These are phyloP conservation scores for Melipona bicolor DNA, from an alignment of 2,888 invertebrate species.

Conservation along the genomic window DNA sequence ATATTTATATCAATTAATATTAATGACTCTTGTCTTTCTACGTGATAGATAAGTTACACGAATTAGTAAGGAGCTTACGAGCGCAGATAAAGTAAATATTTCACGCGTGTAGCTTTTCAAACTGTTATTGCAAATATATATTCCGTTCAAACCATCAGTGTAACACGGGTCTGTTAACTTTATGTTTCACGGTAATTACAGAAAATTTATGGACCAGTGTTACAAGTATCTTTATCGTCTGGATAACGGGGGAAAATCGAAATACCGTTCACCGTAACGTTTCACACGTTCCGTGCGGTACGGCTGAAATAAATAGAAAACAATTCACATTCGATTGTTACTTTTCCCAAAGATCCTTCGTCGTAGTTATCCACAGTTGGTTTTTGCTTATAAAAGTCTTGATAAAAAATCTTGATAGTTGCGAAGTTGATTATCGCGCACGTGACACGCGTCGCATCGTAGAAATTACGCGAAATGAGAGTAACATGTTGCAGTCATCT, in stretches of 20 bases:
- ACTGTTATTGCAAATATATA: neutral
- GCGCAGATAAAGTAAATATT: neutral
- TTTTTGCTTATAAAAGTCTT: neutral
- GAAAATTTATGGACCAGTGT: too few relatives aligned
- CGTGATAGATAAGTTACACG: neutral
- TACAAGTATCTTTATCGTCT: neutral
- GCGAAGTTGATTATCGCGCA: neutral
- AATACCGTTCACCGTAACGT: neutral
- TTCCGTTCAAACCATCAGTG: neutral
- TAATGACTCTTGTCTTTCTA: neutral
- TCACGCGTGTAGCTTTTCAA: neutral
- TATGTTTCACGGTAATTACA: too few relatives aligned
- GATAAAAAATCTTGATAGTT: neutral
- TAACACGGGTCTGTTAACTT: neutral
- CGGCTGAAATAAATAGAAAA: neutral
- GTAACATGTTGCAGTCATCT: conserved; percentile 15
- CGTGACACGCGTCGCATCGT: neutral
- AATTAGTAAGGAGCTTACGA: neutral
- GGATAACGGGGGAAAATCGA: neutral
- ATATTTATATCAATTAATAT: neutral
- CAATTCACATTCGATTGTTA: neutral
- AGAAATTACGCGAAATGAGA: conserved; percentile 31
- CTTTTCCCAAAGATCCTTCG: neutral
- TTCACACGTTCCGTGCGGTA: neutral
- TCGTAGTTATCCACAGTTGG: neutral